Conservation (phyloP, 2,113 vertebrate species). For the Plecturocebus donacophilus region DNA sequence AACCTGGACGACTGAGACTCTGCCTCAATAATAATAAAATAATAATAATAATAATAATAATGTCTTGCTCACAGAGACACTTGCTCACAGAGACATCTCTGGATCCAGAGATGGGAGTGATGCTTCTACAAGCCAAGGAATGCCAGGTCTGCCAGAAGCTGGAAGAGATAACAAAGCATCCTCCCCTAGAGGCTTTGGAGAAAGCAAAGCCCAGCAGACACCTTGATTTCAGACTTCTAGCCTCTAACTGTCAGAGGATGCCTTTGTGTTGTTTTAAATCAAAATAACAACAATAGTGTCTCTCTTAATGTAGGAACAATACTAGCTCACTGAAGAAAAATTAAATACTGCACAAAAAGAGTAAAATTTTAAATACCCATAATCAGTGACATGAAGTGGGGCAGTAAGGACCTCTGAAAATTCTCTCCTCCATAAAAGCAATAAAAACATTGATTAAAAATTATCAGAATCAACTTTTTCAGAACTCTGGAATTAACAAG, state of each 20-base stretch:
- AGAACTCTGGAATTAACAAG: background rate
- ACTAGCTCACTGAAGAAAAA: background rate
- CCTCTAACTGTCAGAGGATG: background rate
- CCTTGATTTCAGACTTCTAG: background rate
- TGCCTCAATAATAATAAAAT: too few species aligned
- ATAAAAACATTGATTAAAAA: background rate
- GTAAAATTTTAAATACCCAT: background rate
- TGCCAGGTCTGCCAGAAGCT: background rate
- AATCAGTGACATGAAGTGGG: background rate
- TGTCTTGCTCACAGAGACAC: background rate
- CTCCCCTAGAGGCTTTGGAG: background rate
- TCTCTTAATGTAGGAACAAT: background rate
- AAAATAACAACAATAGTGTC: background rate
- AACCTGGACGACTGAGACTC: too few species aligned
- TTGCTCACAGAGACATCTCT: background rate
- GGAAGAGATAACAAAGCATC: too few species aligned
- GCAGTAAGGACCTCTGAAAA: background rate
- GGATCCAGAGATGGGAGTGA: background rate
- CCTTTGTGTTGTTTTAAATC: background rate
- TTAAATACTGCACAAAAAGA: background rate
- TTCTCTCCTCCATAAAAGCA: background rate
- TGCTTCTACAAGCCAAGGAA: background rate
- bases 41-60: background rate
- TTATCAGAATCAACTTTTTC: background rate
- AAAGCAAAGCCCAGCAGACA: background rate